Evolutionary conservation across 2,113 vertebrate species (phyloP).

Genomic region (Mirounga angustirostris): DNA sequence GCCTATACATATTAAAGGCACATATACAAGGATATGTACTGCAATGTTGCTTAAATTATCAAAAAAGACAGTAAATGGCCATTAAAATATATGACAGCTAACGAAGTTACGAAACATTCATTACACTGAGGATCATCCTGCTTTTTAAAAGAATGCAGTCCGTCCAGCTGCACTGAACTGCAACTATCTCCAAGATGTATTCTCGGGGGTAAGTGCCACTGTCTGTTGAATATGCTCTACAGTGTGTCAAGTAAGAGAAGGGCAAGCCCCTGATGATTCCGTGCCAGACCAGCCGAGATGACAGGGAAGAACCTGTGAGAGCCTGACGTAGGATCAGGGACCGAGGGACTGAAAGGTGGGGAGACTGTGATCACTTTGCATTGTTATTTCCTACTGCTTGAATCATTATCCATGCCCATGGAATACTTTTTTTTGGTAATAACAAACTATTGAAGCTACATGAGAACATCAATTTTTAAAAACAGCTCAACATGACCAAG

Average conservation of each 20-base stretch:
- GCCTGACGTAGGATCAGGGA: not conserved
- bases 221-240: accelerated
- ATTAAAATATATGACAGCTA: not conserved
- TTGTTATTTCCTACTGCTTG: not conserved
- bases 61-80: not conserved
- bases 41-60: not conserved
- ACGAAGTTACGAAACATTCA: not conserved
- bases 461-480: not conserved
- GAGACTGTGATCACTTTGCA: too few species aligned
- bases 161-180: not conserved
- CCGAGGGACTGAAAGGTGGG: not conserved
- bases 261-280: not conserved
- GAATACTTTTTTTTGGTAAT: not conserved
- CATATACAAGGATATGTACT: too few species aligned
- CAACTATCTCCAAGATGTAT: accelerated
- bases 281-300: not conserved
- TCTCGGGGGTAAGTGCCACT: accelerated
- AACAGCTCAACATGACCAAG: not conserved
- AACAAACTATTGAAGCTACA: not conserved
- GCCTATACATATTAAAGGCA: not conserved
- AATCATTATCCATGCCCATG: not conserved
- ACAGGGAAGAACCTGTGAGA: not conserved
- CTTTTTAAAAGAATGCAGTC: not conserved
- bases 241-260: accelerated
- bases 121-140: accelerated